phyloP scores from a whole-genome alignment of 2,797 vertebrate species.

The Propithecus deckenii region DNA sequence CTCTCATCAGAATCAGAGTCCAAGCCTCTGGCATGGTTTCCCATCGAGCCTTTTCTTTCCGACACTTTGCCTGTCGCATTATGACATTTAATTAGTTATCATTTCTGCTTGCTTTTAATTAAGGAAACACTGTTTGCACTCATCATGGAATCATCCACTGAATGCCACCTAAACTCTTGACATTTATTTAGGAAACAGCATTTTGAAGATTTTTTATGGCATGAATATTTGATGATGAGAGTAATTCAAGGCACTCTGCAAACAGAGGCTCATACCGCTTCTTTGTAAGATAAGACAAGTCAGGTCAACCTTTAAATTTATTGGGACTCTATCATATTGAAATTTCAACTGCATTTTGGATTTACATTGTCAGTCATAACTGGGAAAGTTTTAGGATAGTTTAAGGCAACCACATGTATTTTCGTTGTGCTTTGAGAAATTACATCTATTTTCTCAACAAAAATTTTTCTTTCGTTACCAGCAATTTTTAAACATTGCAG shows the following conservation, averaged over 20 bases:
- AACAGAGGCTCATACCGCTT: constrained; percentile 3
- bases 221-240: constrained; percentile 74
- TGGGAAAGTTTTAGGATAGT: neutral
- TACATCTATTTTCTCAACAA: neutral
- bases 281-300: constrained; percentile 1
- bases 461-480: constrained; percentile 42
- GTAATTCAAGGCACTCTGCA: constrained; percentile 53
- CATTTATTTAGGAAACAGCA: constrained; percentile 78
- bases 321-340: constrained; percentile 56
- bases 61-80: accelerated
- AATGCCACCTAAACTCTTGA: constrained; percentile 56
- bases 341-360: constrained; percentile 58
- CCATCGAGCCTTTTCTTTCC: constrained; percentile 15
- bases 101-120: constrained; percentile 74
- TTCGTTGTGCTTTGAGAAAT: neutral
- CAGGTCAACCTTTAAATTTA: constrained; percentile 57
- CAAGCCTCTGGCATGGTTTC: neutral
- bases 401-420: constrained; percentile 35
- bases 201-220: constrained; percentile 72
- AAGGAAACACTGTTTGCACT: constrained; percentile 76
- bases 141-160: constrained; percentile 64
- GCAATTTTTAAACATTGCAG: neutral
- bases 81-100: constrained; percentile 63
- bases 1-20: neutral
- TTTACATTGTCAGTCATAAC: constrained; percentile 62